phyloP scores from a whole-genome alignment of 1,140 invertebrate species.

The Sycobia sp. region DNA sequence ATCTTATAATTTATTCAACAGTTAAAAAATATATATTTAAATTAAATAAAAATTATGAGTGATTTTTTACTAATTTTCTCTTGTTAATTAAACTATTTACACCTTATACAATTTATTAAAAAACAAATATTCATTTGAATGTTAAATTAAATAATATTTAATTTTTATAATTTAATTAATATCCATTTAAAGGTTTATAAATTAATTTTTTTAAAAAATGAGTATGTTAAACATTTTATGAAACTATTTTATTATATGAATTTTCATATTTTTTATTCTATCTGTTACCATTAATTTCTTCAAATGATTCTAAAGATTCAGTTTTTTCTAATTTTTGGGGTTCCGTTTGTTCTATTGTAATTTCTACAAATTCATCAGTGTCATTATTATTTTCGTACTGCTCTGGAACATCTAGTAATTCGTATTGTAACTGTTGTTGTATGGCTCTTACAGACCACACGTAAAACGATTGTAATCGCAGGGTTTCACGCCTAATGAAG shows the following conservation, averaged over 20 bases:
- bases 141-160: too few species aligned
- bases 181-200: not conserved
- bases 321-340: not conserved
- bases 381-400: not conserved
- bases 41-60: too few species aligned
- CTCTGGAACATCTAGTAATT: not conserved
- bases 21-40: too few species aligned
- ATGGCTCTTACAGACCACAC: not conserved
- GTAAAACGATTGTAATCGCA: slow-evolving; percentile 7
- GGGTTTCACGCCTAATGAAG: slow-evolving; percentile 29
- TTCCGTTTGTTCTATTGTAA: not conserved
- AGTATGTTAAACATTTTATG: not conserved
- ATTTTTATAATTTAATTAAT: not conserved
- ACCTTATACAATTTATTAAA: too few species aligned
- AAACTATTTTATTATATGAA: too few species aligned
- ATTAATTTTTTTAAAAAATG: not conserved
- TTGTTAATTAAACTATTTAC: too few species aligned
- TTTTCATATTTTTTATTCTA: too few species aligned
- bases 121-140: too few species aligned
- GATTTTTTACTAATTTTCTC: not conserved
- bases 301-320: not conserved
- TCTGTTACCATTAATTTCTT: slow-evolving; percentile 10
- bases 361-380: not conserved
- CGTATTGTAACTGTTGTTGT: not conserved
- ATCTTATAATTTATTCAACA: too few species aligned